These are phyloP conservation scores for Pemphredon lugubris DNA, from an alignment of 2,888 invertebrate species.

Conservation along the genomic window DNA sequence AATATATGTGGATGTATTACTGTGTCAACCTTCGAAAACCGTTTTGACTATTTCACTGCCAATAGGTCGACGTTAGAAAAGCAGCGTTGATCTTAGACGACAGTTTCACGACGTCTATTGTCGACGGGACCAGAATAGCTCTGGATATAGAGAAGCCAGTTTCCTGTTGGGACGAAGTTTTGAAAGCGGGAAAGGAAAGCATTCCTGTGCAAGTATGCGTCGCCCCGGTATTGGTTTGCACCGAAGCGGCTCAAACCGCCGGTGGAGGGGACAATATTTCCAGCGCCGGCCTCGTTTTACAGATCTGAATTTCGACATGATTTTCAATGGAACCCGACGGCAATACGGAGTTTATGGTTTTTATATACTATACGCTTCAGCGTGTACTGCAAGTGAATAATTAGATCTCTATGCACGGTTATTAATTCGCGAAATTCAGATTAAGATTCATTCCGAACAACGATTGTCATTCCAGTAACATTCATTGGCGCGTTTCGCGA, in stretches of 20 bases:
- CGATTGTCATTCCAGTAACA: too few species aligned
- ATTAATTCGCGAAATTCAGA: too few species aligned
- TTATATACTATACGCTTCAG: neutral
- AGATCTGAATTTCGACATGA: slow-evolving; percentile 81
- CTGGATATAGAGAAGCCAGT: slow-evolving; percentile 88
- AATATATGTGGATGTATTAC: too few species aligned
- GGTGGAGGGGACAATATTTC: slow-evolving; percentile 95
- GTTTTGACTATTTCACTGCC: too few species aligned
- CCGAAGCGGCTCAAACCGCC: slow-evolving; percentile 90
- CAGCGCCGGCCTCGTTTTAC: slow-evolving; percentile 91
- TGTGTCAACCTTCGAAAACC: too few species aligned
- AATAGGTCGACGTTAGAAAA: slow-evolving; percentile 82
- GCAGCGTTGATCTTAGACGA: slow-evolving; percentile 89
- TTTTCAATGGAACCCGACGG: slow-evolving; percentile 13
- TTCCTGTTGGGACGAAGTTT: slow-evolving; percentile 89
- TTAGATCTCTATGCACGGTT: too few species aligned
- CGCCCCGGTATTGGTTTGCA: slow-evolving; percentile 92
- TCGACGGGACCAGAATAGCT: slow-evolving; percentile 83
- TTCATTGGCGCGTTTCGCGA: too few species aligned
- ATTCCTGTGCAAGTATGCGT: slow-evolving; percentile 87
- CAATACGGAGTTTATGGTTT: neutral
- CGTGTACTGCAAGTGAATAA: too few species aligned
- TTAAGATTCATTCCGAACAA: too few species aligned
- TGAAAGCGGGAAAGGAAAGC: slow-evolving; percentile 79
- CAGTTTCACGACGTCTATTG: slow-evolving; percentile 89